phyloP scores from a whole-genome alignment of 2,797 vertebrate genomes.

The Tokudaia muenninki region DNA sequence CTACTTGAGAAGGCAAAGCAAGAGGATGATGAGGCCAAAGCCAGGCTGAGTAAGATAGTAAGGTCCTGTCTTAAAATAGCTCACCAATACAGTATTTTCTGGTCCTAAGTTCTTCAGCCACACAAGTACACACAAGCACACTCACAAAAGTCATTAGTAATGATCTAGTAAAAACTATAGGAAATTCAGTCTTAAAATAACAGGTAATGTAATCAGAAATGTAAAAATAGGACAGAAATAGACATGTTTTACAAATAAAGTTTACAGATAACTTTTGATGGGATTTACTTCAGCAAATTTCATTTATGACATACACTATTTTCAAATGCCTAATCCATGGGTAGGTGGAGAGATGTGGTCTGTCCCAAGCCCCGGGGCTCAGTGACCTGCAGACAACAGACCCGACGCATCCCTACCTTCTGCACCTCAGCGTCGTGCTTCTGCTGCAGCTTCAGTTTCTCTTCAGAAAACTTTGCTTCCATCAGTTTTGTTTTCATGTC shows the following conservation, averaged over 20 bases:
- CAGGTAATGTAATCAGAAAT: background rate
- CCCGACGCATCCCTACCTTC: slow-evolving; percentile 90
- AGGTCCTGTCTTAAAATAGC: background rate
- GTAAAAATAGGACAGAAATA: background rate
- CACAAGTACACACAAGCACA: background rate
- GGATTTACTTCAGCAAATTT: slow-evolving; percentile 9
- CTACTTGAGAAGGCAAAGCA: background rate
- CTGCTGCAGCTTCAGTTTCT: slow-evolving; percentile 95
- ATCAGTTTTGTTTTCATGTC: slow-evolving; percentile 93
- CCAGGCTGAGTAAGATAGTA: background rate
- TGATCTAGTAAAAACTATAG: background rate
- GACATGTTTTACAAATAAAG: slow-evolving; percentile 23
- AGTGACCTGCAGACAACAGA: background rate
- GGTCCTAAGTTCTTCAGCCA: background rate
- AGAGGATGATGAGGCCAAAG: background rate
- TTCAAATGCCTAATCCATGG: background rate
- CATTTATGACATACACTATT: background rate
- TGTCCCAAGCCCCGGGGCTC: background rate
- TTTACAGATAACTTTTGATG: slow-evolving; percentile 12
- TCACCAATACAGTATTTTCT: background rate
- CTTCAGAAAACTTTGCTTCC: slow-evolving; percentile 96
- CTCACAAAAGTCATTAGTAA: background rate
- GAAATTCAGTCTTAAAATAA: background rate
- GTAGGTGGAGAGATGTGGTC: background rate
- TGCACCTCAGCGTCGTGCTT: slow-evolving; percentile 95